Percentiles rank a stretch among this genome's conserved stretches.
These are phyloP conservation scores for Centrocercus urophasianus DNA, from an alignment of 2,113 vertebrate species.

Conservation along the genomic window DNA sequence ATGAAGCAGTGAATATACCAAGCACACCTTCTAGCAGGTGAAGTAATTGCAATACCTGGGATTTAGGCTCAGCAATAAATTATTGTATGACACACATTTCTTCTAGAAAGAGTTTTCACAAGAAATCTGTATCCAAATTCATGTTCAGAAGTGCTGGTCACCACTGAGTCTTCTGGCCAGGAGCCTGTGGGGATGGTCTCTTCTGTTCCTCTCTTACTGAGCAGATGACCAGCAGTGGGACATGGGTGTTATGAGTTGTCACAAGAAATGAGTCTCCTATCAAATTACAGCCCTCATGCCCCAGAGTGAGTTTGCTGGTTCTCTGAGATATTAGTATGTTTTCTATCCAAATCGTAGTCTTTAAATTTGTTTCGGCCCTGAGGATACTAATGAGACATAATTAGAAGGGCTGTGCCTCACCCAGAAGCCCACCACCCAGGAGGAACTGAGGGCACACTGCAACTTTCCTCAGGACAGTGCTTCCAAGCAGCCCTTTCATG, in stretches of 20 bases:
- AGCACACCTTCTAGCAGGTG: background rate
- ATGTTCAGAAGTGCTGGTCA: background rate
- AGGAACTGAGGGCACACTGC: background rate
- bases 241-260: background rate
- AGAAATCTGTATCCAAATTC: background rate
- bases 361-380: background rate
- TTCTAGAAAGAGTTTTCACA: slow-evolving; percentile 2
- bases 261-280: accelerated
- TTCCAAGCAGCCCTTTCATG: slow-evolving; percentile 49
- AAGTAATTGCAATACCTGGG: background rate
- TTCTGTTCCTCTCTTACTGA: background rate
- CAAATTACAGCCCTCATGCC: background rate
- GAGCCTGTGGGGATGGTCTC: background rate
- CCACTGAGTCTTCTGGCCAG: background rate
- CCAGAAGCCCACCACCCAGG: background rate
- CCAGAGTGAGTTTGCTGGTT: background rate
- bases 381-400: background rate
- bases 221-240: background rate
- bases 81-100: background rate
- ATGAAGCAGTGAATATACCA: background rate
- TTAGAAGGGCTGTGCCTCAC: background rate
- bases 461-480: background rate
- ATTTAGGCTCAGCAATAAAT: background rate
- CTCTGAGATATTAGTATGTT: background rate
- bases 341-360: background rate